Percentiles rank a stretch among this genome's conserved stretches.
phyloP scores from a whole-genome alignment of 2,888 invertebrate species.

The Portevinia maculata region DNA sequence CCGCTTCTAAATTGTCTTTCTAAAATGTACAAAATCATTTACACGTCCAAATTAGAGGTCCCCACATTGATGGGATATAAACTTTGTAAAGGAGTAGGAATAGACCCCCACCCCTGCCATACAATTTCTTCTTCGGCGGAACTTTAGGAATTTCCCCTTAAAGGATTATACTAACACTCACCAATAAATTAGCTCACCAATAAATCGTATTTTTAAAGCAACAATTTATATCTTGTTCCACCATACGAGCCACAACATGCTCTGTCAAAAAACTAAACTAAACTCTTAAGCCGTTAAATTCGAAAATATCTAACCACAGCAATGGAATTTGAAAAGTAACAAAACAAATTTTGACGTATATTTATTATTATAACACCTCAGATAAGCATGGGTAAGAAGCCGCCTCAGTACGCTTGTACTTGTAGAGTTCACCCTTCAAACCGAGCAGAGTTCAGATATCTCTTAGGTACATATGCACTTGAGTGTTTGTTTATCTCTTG shows the following conservation, averaged over 20 bases:
- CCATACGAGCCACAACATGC: not conserved
- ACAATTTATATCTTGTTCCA: not conserved
- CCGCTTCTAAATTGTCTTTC: too few species aligned
- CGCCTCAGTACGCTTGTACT: slow-evolving; percentile 40
- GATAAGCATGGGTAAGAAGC: slow-evolving; percentile 16
- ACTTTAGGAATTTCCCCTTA: too few species aligned
- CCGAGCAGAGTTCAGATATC: not conserved
- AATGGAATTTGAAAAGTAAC: slow-evolving; percentile 10
- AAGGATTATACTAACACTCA: not conserved
- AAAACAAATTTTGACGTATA: slow-evolving; percentile 5
- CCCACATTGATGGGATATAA: too few species aligned
- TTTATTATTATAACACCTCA: not conserved
- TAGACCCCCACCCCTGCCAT: too few species aligned
- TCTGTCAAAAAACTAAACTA: slow-evolving; percentile 10
- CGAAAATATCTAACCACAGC: slow-evolving; percentile 8
- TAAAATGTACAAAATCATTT: too few species aligned
- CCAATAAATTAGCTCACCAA: not conserved
- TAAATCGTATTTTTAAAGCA: not conserved
- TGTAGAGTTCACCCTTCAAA: slow-evolving; percentile 33
- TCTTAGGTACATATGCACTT: slow-evolving; percentile 36
- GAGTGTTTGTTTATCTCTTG: slow-evolving; percentile 24
- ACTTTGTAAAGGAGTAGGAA: too few species aligned
- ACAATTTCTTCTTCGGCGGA: too few species aligned
- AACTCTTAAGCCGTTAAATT: slow-evolving; percentile 25
- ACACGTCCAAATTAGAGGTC: too few species aligned